A percentile compares a stretch with the other conserved stretches of the same genome.
phyloP scores from a whole-genome alignment of 2,888 invertebrate genomes.

The Luffia ferchaultella region DNA sequence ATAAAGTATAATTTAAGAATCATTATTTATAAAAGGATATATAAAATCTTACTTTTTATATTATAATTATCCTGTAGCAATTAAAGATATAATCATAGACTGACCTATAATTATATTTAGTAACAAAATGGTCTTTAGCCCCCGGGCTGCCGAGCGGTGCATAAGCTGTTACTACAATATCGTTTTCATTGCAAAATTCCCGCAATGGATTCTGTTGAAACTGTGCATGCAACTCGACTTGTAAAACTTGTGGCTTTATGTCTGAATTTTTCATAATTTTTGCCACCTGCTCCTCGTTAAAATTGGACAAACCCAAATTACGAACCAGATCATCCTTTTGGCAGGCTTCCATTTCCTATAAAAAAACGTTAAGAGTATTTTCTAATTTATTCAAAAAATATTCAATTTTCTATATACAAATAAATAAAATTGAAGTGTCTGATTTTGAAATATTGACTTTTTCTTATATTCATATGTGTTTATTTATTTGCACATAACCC shows the following conservation, averaged over 20 bases:
- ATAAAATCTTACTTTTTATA: too few species aligned
- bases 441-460: background rate
- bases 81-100: slow-evolving; percentile 9
- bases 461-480: background rate
- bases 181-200: slow-evolving; percentile 66
- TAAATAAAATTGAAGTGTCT: background rate
- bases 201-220: slow-evolving; percentile 74
- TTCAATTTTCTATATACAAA: background rate
- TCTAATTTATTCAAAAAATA: background rate
- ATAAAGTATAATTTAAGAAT: too few species aligned
- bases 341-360: slow-evolving; percentile 75
- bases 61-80: too few species aligned
- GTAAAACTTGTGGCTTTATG: slow-evolving; percentile 76
- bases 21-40: too few species aligned
- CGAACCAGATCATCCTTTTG: slow-evolving; percentile 70
- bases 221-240: slow-evolving; percentile 80
- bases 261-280: slow-evolving; percentile 66
- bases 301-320: slow-evolving; percentile 85
- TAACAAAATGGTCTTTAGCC: slow-evolving; percentile 68
- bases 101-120: slow-evolving; percentile 69
- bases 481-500: too few species aligned
- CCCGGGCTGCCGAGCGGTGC: slow-evolving; percentile 78
- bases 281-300: slow-evolving; percentile 73
- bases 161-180: slow-evolving; percentile 74
- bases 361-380: slow-evolving; percentile 3